Evolutionary conservation across 1,140 invertebrate genomes (phyloP), one percentile per base, ranked within the genome.

Genomic region (Lucilia sericata): DNA sequence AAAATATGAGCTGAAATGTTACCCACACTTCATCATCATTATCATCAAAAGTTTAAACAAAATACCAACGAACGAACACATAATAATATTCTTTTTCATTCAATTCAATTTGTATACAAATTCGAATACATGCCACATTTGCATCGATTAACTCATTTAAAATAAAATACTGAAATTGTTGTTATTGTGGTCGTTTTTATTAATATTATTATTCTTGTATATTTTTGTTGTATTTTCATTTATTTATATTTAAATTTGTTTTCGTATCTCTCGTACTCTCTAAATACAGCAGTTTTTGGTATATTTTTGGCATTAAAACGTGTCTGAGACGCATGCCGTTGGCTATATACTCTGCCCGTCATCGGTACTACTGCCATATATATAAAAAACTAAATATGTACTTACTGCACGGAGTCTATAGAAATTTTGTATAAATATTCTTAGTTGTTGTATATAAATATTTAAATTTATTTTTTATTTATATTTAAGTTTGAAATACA

Each of bases 61-160:
- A 70, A 19, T 19, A 70, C 7, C 2, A 65, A 65, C n/a, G 17
- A 12, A n/a, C 51, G 10, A 4, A 51, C 51, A 55, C 5, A 17
- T 55, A 8, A 17, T 55, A 55, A 2, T 42, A 7, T 42, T n/a
- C n/a, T n/a, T n/a, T 42, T 42, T 10, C 10, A 42, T 10, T 42
- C 42, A 42, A 3, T 42, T 8, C 7, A 14, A 55, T 5, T 4
- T 14, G 51, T 55, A 55, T 55, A 14, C 51, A 55, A 55, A 55
- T 55, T 17, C 51, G 12, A 55, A 55, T 55, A 55, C 51, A 75
- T 75, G 74, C 30, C 74, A 78, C 76, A 80, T 80, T 80, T 80
- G 76, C 42, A 80, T 49, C 47, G 76, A 80, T 80, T 80, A 80
- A 80, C 75, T 78, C 75, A 78, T 78, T 78, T 47, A 78, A 80